Conservation (phyloP, 2,797 vertebrate genomes). For the Xenopus petersii region DNA sequence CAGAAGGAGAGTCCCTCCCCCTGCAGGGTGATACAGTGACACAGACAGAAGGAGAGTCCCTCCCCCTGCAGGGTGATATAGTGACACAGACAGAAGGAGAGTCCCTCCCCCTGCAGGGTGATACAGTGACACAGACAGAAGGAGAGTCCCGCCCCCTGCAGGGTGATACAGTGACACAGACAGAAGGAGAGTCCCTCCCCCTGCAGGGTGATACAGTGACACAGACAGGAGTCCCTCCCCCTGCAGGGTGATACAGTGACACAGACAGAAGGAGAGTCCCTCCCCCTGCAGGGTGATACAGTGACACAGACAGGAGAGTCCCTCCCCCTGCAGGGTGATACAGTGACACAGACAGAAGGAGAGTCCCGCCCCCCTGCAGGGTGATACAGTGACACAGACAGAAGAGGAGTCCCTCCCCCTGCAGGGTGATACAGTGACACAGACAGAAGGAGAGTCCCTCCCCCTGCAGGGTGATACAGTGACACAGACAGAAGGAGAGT, state of each 20-base stretch:
- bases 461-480: too few relatives aligned
- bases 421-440: background rate
- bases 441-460: background rate
- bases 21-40: background rate
- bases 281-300: too few relatives aligned
- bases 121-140: too few relatives aligned
- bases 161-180: background rate
- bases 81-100: constrained; percentile 2
- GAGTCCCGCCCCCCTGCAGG: too few relatives aligned
- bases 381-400: constrained; percentile 1
- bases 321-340: too few relatives aligned
- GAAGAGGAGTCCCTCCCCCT: background rate
- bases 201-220: background rate
- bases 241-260: too few relatives aligned
- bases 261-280: too few relatives aligned
- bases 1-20: background rate
- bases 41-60: background rate
- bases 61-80: background rate
- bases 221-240: background rate
- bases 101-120: too few relatives aligned
- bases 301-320: too few relatives aligned
- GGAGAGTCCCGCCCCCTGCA: background rate
- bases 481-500: too few relatives aligned
- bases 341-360: too few relatives aligned
- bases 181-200: background rate